These are phyloP conservation scores for Megaptera novaeangliae DNA, from an alignment of 2,113 vertebrate genomes.

Conservation along the genomic window DNA sequence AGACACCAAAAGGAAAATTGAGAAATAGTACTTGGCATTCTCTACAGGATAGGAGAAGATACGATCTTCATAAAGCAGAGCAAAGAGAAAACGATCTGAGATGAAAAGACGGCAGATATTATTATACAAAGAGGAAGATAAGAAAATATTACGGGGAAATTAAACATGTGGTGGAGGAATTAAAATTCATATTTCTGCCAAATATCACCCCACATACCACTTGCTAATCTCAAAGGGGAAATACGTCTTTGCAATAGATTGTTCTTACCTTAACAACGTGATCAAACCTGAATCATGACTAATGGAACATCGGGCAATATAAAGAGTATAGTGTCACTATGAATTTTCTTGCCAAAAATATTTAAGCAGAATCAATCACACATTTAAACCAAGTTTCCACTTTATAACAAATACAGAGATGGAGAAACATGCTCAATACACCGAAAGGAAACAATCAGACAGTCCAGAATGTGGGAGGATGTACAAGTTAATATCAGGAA, in stretches of 20 bases:
- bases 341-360: neutral
- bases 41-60: neutral
- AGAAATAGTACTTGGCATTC: neutral
- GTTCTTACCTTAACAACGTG: neutral
- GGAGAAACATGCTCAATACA: no score
- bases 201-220: neutral
- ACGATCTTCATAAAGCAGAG: neutral
- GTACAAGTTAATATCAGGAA: neutral
- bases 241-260: neutral
- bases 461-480: neutral
- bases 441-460: neutral
- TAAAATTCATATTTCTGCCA: neutral
- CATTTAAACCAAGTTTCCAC: neutral
- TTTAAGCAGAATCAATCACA: neutral
- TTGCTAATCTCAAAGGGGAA: neutral
- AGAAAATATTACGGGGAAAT: neutral
- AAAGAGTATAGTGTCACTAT: neutral
- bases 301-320: neutral
- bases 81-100: neutral
- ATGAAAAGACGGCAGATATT: neutral
- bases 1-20: neutral
- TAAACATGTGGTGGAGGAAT: neutral
- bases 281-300: neutral
- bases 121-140: neutral
- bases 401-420: neutral